Evolutionary conservation across 2,888 invertebrate species (phyloP), one percentile per base, ranked within the genome.

Genomic region (Mamestra brassicae): DNA sequence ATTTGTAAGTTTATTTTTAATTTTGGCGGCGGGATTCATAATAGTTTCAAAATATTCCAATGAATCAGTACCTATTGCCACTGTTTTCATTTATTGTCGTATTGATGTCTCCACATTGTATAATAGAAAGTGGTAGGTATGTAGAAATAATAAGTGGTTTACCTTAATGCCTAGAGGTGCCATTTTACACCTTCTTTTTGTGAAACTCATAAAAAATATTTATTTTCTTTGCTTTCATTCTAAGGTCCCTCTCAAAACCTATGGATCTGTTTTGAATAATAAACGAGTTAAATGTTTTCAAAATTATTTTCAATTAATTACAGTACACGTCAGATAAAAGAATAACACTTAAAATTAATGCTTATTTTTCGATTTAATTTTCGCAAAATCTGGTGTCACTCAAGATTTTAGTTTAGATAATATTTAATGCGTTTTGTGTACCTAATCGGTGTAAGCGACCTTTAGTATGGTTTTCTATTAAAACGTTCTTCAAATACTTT

Each of bases 361-460:
- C 36, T 17, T 36, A 15, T 15, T n/a, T 10, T 62, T 52, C 1
- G n/a, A 45, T 54, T 7, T n/a, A 57, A 61, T 80, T 55, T 69
- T 38, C 26, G 0, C 0, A 0, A 42, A 71, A 62, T 72, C 15
- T 64, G 10, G n/a, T 75, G 78, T 81, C 76, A 78, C 54, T 78
- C 62, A 50, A 55, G 52, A 76, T 76, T 70, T 47, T 38, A 47
- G 10, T 74, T 58, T 38, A 45, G 36, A 58, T 68, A 57, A 62
- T 45, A 42, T 71, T 71, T 76, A 42, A 60, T 57, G 38, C 10
- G 13, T 45, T 47, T 60, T 50, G 26, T 54, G 1, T 60, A 65
- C 11, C 11, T n/a, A 66, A 71, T 73, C 47, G 34, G 7, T 63
- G 55, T 57, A 11, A 52, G n/a, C 4, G 80, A 62, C 36, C 64